A percentile compares a stretch with the other conserved stretches of the same genome.
Evolutionary conservation across 2,113 vertebrate genomes (phyloP).

Genomic region (Menidia beryllina): DNA sequence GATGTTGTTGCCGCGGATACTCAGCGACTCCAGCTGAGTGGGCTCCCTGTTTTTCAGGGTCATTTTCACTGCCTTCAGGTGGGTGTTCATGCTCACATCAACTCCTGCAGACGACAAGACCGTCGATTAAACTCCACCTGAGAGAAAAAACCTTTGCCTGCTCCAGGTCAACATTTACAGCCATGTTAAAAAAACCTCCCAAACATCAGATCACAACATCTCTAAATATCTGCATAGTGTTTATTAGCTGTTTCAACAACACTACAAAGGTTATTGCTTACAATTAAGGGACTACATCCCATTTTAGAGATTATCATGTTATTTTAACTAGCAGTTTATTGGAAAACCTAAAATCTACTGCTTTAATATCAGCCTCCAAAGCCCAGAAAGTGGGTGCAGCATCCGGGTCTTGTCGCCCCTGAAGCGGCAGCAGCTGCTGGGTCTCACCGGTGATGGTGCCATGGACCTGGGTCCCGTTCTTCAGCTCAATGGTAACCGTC

Average conservation of each 20-base stretch:
- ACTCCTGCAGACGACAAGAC: constrained; percentile 81
- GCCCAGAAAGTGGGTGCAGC: too few species aligned
- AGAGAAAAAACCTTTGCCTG: too few species aligned
- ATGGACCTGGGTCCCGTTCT: constrained; percentile 98
- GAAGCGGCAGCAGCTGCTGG: neutral
- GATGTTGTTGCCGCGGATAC: constrained; percentile 98
- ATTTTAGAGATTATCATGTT: too few species aligned
- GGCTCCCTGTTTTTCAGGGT: constrained; percentile 98
- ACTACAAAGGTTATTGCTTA: too few species aligned
- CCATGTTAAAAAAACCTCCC: too few species aligned
- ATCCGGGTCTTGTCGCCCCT: neutral
- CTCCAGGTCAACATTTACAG: neutral
- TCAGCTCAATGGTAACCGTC: constrained; percentile 97
- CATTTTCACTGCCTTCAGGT: constrained; percentile 99
- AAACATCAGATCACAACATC: too few species aligned
- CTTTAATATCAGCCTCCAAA: too few species aligned
- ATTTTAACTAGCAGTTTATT: too few species aligned
- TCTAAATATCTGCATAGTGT: too few species aligned
- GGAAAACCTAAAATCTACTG: too few species aligned
- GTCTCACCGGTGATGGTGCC: constrained; percentile 96
- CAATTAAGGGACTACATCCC: too few species aligned
- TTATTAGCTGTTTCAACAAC: too few species aligned
- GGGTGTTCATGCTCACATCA: constrained; percentile 98
- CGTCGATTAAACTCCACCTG: neutral
- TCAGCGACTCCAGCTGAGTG: constrained; percentile 94